Evolutionary conservation across 2,113 vertebrate species (phyloP), one percentile per base, ranked within the genome.

Genomic region (Pagrus major): DNA sequence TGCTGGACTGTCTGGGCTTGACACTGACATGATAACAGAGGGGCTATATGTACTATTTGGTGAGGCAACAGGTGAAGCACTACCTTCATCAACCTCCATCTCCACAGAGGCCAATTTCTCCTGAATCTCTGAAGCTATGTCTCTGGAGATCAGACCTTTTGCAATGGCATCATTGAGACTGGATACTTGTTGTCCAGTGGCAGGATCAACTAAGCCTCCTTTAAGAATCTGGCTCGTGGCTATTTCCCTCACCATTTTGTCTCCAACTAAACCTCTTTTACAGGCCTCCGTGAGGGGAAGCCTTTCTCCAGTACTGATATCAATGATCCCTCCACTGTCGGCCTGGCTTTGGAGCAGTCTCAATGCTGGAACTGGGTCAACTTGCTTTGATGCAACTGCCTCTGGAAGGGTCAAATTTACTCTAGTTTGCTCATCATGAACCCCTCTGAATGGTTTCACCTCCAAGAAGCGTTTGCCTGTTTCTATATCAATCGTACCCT

Each of bases 391-490:
- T 11, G 87, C 88, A 58, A 96, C 10, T 0, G 97, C 97, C 84
- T 96, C 89, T 2, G 93, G 84, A 4, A 96, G 81, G 0, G 90
- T 92, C 58, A 97, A 84, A 1, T 29, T 72, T 12, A 52, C 51
- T 68, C 91, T 87, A 0, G 91, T 93, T n/a, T 37, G 58, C 52
- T 90, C 77, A 42, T 96, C 92, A 80, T 14, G 78, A 88, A 99
- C 18, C 39, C 95, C 96, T 46, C 85, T 85, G 84, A 97, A 97
- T 46, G 95, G 96, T 85, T 94, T 94, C 37, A 97, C 94, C 84
- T 97, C 96, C 69, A 99, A 89, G 58, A 97, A 99, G 69, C 97
- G 95, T 80, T 96, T 94, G 15, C 98, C 97, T 21, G 97, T 97
- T 15, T 96, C 94, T 16, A 97, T 77, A 70, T 99, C 98, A 49